phyloP scores from a whole-genome alignment of 2,113 vertebrate genomes.

The Falco punctatus region DNA sequence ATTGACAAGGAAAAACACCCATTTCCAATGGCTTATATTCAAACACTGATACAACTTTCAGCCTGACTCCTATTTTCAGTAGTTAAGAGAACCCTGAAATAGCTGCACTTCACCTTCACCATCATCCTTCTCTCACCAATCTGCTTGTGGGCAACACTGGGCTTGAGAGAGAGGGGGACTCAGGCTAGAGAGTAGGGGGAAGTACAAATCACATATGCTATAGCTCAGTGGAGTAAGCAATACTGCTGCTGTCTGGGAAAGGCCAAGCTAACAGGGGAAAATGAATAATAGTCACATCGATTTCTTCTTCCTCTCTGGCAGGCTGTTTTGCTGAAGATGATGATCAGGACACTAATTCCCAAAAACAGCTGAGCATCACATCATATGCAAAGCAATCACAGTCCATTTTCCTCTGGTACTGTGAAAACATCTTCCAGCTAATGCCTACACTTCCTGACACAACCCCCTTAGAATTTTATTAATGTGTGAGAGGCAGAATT shows the following conservation, averaged over 20 bases:
- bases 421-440: neutral
- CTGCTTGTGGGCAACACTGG: neutral
- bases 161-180: neutral
- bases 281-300: neutral
- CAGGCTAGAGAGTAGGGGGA: neutral
- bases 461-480: neutral
- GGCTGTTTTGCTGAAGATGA: neutral
- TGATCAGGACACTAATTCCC: neutral
- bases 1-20: neutral
- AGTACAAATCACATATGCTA: neutral
- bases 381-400: neutral
- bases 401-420: neutral
- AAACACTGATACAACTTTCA: neutral
- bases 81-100: neutral
- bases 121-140: neutral
- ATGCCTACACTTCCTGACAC: neutral
- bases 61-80: neutral
- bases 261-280: neutral
- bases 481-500: neutral
- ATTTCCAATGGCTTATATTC: neutral
- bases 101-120: neutral
- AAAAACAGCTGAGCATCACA: neutral
- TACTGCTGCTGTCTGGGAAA: neutral
- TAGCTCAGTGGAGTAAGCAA: neutral
- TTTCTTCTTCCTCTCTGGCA: neutral